Base-by-base conservation (phyloP, 2,797 vertebrate species). In the Rhyacichthys aspro region DNA sequence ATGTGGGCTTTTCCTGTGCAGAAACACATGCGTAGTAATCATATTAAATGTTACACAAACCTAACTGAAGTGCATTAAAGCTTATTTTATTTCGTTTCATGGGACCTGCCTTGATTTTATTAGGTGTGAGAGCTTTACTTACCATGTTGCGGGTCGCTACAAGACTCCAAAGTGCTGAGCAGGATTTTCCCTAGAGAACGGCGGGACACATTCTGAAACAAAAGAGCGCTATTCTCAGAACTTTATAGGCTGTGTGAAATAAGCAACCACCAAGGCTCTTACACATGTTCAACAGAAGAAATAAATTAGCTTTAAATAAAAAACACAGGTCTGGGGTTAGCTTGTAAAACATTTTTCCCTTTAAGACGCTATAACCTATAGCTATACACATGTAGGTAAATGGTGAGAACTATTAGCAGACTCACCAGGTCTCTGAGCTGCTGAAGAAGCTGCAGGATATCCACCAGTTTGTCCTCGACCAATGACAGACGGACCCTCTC, bases 381-480 rank as follows among this genome's bases (percentile, higher is more conserved):
- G 23, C 23, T 28, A 28, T 28, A 28, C 23, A 28, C 23, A 6
- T 28, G 23, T 28, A 6, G 23, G 23, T 28, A 28, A 5, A 28
- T 28, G 23, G 23, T 28, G 23, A 2, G 23, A 38, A 5, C 10
- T 38, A 14, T 11, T 11, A 5, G 67, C 11, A 43, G 15, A 86
- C 93, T 81, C 71, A 98, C 96, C 94, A 96, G 88, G 77, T 94
- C 92, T 74, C 91, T 83, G 73, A 97, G 94, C 57, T 95, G 93
- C 58, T 94, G 95, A 45, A 98, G 94, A 14, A 98, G 93, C 80
- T 94, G 94, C 45, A 97, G 89, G 57, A 96, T 93, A 53, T 96
- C 95, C 85, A 93, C 72, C n/a, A 98, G 93, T 80, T 97, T 98
- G 81, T 97, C 95, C 73, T 96, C 95, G 72, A 93, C 90, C 67